Conservation (phyloP, 2,888 invertebrate genomes). For the Limnephilus rhombicus region DNA sequence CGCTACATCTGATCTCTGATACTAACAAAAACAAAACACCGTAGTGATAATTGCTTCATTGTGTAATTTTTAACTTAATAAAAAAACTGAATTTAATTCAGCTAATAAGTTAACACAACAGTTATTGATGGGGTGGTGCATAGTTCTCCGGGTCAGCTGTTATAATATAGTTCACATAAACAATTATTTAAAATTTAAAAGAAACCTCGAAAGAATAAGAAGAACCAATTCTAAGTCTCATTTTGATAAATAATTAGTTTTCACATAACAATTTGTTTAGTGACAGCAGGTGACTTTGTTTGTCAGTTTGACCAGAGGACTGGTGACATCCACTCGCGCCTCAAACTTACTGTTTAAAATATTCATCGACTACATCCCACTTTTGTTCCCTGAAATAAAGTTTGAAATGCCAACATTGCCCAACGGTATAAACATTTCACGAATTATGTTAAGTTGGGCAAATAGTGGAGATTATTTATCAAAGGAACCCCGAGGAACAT, state of each 20-base stretch:
- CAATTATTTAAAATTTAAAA: background rate
- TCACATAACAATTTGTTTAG: background rate
- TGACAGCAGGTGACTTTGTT: conserved; percentile 12
- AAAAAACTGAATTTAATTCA: too few species aligned
- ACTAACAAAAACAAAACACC: too few species aligned
- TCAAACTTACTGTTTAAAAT: conserved; percentile 12
- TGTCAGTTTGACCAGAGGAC: background rate
- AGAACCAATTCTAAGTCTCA: background rate
- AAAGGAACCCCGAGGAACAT: background rate
- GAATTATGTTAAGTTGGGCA: background rate
- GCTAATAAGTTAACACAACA: too few species aligned
- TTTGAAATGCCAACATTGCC: background rate
- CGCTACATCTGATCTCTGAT: too few species aligned
- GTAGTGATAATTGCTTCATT: too few species aligned
- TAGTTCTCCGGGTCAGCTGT: too few species aligned
- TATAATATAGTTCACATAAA: background rate
- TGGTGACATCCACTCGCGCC: background rate
- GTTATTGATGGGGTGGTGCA: too few species aligned
- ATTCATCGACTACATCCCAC: background rate
- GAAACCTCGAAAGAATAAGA: background rate
- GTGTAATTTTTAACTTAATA: too few species aligned
- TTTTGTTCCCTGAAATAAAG: background rate
- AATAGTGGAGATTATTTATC: background rate
- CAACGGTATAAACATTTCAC: background rate
- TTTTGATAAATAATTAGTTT: background rate